phyloP scores from a whole-genome alignment of 2,888 invertebrate genomes.

The Drosophila ezoana region DNA sequence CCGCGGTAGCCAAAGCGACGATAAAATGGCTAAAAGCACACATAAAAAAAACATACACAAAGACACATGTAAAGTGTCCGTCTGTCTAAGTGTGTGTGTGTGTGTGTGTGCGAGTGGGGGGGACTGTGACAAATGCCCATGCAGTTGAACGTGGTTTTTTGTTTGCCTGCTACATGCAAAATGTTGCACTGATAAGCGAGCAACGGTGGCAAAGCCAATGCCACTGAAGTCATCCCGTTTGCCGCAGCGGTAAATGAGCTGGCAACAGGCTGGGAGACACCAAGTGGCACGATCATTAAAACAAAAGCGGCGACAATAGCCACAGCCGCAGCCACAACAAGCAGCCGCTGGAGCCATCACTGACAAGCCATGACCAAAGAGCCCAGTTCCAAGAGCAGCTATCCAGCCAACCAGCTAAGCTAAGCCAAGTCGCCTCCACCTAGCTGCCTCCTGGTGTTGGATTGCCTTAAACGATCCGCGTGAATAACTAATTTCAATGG shows the following conservation, averaged over 20 bases:
- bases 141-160: conserved; percentile 62
- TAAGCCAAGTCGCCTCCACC: conserved; percentile 18
- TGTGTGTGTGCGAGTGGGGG: conserved; percentile 32
- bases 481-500: conserved; percentile 85
- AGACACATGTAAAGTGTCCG: conserved; percentile 79
- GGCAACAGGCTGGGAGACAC: conserved; percentile 49
- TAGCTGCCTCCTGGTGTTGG: conserved; percentile 67
- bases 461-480: conserved; percentile 83
- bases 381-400: conserved; percentile 27
- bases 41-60: conserved; percentile 60
- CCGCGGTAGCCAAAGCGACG: conserved; percentile 75
- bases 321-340: conserved; percentile 22
- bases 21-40: conserved; percentile 80
- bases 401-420: conserved; percentile 20
- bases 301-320: conserved; percentile 81
- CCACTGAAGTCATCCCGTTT: conserved; percentile 75
- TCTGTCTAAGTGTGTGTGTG: conserved; percentile 23
- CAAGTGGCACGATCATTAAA: conserved; percentile 82
- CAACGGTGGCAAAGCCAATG: conserved; percentile 71
- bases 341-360: conserved; percentile 52
- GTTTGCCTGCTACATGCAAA: conserved; percentile 73
- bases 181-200: conserved; percentile 80
- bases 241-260: conserved; percentile 64
- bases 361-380: conserved; percentile 79
- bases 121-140: conserved; percentile 76